phyloP scores from a whole-genome alignment of 2,888 invertebrate species.

The Spilarctia lutea region DNA sequence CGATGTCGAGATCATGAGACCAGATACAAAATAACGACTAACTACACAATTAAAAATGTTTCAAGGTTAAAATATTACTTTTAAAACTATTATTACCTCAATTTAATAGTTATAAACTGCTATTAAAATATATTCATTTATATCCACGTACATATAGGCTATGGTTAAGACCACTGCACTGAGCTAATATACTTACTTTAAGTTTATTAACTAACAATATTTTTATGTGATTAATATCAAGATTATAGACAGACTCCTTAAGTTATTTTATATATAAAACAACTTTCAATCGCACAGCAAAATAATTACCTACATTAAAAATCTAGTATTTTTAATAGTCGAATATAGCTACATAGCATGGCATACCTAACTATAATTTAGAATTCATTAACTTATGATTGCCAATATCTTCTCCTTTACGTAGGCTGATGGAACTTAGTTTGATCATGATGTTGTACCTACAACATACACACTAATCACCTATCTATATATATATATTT shows the following conservation, averaged over 20 bases:
- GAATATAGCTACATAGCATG: too few relatives aligned
- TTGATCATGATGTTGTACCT: too few relatives aligned
- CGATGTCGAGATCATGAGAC: slow-evolving; percentile 39
- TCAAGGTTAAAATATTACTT: slow-evolving; percentile 39
- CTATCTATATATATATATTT: too few relatives aligned
- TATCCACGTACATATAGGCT: neutral
- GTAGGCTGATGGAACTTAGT: too few relatives aligned
- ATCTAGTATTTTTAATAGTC: neutral
- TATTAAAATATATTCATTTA: slow-evolving; percentile 13
- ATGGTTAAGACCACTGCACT: neutral
- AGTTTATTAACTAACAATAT: neutral
- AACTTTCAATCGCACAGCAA: neutral
- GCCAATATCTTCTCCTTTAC: too few relatives aligned
- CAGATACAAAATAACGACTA: slow-evolving; percentile 29
- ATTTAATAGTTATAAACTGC: slow-evolving; percentile 15
- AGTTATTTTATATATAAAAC: neutral
- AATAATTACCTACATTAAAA: neutral
- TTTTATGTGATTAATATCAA: neutral
- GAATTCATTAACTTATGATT: too few relatives aligned
- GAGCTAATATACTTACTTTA: neutral
- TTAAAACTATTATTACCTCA: slow-evolving; percentile 35
- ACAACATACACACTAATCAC: too few relatives aligned
- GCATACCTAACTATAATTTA: too few relatives aligned
- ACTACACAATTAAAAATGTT: slow-evolving; percentile 40
- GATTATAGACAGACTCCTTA: neutral